Conservation (phyloP, 2,113 vertebrate species). For the Leucosticte australis region DNA sequence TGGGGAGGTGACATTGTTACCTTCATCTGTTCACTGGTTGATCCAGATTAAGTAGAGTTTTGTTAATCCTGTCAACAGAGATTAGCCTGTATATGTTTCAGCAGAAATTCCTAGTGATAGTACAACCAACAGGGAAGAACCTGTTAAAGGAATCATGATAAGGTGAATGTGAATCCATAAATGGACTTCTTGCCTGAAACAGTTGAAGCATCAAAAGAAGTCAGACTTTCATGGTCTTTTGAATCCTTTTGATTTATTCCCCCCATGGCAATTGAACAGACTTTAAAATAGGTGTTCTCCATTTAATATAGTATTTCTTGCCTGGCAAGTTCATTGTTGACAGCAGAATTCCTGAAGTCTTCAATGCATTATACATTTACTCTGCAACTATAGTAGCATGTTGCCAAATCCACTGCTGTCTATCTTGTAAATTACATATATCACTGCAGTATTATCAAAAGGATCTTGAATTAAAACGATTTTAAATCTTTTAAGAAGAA, state of each 20-base stretch:
- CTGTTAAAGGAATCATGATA: background rate
- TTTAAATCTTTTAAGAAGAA: background rate
- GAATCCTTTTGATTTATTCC: background rate
- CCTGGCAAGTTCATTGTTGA: background rate
- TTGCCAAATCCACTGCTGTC: background rate
- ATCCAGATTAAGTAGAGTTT: background rate
- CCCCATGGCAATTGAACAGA: background rate
- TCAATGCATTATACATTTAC: background rate
- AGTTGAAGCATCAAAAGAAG: background rate
- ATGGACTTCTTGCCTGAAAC: background rate
- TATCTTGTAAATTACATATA: background rate
- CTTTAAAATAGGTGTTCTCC: background rate
- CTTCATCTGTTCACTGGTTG: background rate
- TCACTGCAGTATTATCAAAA: background rate
- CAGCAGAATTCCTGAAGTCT: background rate
- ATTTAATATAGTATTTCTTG: background rate
- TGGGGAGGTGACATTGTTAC: background rate
- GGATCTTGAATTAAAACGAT: background rate
- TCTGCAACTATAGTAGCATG: background rate
- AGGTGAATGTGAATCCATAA: background rate
- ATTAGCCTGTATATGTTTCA: background rate
- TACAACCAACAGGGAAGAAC: background rate
- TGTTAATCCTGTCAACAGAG: conserved; percentile 16
- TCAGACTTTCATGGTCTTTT: background rate
- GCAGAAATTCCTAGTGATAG: background rate